phyloP scores from a whole-genome alignment of 2,797 vertebrate species.

The Ciconia nigra region DNA sequence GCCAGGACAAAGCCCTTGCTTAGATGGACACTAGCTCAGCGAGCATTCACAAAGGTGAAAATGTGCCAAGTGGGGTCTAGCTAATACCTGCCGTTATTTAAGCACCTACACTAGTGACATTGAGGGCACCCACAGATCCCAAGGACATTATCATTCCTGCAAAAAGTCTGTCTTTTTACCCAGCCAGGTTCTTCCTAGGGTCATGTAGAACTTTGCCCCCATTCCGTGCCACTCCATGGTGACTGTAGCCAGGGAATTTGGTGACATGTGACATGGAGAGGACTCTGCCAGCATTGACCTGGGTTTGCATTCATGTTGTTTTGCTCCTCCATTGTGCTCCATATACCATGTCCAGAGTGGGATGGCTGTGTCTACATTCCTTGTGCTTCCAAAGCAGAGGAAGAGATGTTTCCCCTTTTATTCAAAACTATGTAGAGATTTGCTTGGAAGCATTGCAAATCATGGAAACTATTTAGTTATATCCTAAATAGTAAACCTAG shows the following conservation, averaged over 20 bases:
- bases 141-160: not conserved
- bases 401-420: not conserved
- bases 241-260: not conserved
- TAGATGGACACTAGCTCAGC: not conserved
- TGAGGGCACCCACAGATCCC: not conserved
- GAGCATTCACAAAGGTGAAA: not conserved
- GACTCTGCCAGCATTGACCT: not conserved
- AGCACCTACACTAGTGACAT: not conserved
- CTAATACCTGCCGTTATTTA: not conserved
- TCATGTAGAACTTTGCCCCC: not conserved
- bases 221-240: not conserved
- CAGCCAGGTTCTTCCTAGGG: not conserved
- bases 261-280: not conserved
- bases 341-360: not conserved
- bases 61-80: accelerated
- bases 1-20: not conserved
- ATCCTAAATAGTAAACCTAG: conserved; percentile 28
- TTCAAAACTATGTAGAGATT: conserved; percentile 12
- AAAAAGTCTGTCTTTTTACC: not conserved
- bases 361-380: not conserved
- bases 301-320: not conserved
- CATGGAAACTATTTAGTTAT: conserved; percentile 32
- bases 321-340: not conserved
- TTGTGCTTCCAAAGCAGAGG: not conserved
- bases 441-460: conserved; percentile 39